Base-by-base conservation (phyloP, 2,113 vertebrate species). In the Saguinus midas region DNA sequence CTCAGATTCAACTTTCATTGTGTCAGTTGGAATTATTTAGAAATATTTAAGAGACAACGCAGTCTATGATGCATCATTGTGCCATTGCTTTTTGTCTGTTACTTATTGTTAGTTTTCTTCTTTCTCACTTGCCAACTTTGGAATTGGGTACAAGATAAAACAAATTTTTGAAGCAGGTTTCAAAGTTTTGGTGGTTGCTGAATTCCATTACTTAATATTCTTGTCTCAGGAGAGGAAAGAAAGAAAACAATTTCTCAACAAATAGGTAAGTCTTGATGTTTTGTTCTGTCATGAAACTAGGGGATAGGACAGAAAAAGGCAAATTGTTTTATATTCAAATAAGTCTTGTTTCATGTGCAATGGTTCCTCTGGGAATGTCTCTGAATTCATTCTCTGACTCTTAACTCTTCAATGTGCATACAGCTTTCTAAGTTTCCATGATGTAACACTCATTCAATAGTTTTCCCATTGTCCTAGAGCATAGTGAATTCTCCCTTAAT, bases 231-330 rank as follows among this genome's bases (percentile, higher is more conserved):
- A 97, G 5, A 94, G 13, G 21, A 92, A 50, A 40, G 20, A 95
- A 97, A 94, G 95, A 95, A 96, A 97, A 61, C n/a, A 64, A 55
- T 87, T 97, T 98, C 61, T 95, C 58, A 92, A 85, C 83, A 95
- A 96, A 96, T 79, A 96, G 92, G 76, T 96, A 76, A 90, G 23
- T 76, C 13, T 92, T 76, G 66, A 94, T 55, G 83, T 78, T 90
- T 89, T 90, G 29, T 64, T 57, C 73, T 80, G 48, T 75, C 58
- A 64, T 80, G 82, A 20, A 92, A 57, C 57, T 76, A 55, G 66
- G 52, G 17, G 17, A 50, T 23, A 8, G 25, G 21, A 75, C 37
- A 57, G 35, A 64, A 37, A 91, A 91, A 75, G 72, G 17, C 29
- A 85, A 94, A n/a, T 40, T 84, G 94, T 72, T 95, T 96, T 91